Percentiles rank a stretch among this genome's conserved stretches.
Evolutionary conservation across 2,797 vertebrate genomes (phyloP).

Genomic region (Triplophysa bombifrons): DNA sequence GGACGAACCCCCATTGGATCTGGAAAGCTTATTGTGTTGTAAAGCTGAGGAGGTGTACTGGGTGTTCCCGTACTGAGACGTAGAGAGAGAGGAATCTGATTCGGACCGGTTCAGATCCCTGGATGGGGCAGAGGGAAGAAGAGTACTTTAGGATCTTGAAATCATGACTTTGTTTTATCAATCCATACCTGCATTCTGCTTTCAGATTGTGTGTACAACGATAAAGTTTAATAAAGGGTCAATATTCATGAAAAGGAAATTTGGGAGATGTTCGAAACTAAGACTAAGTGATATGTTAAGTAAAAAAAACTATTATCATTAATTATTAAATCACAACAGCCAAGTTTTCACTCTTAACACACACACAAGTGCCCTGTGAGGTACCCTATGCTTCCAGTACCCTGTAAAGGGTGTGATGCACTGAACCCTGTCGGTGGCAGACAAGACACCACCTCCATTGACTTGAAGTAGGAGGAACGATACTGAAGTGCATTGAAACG

Average conservation of each 20-base stretch:
- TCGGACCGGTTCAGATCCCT: constrained; percentile 90
- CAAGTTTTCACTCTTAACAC: neutral
- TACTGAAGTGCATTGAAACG: constrained; percentile 60
- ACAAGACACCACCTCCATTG: constrained; percentile 54
- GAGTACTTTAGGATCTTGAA: neutral
- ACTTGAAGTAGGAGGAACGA: constrained; percentile 60
- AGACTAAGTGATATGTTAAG: no score
- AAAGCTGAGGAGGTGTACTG: constrained; percentile 70
- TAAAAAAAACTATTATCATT: no score
- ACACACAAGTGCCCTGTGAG: constrained; percentile 22
- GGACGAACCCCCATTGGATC: constrained; percentile 56
- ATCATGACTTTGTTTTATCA: neutral
- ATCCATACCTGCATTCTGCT: neutral
- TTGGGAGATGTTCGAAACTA: no score
- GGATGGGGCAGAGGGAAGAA: neutral
- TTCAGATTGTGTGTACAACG: neutral
- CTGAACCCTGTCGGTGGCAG: constrained; percentile 58
- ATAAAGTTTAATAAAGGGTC: no score
- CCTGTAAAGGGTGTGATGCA: constrained; percentile 33
- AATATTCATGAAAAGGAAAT: no score
- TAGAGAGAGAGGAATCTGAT: constrained; percentile 85
- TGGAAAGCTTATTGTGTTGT: constrained; percentile 61
- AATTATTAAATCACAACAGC: neutral
- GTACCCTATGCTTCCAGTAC: constrained; percentile 68
- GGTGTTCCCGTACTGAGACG: constrained; percentile 75